A percentile compares a stretch with the other conserved stretches of the same genome.
Conservation (phyloP, 2,888 invertebrate genomes). For the Pandemis heparana region DNA sequence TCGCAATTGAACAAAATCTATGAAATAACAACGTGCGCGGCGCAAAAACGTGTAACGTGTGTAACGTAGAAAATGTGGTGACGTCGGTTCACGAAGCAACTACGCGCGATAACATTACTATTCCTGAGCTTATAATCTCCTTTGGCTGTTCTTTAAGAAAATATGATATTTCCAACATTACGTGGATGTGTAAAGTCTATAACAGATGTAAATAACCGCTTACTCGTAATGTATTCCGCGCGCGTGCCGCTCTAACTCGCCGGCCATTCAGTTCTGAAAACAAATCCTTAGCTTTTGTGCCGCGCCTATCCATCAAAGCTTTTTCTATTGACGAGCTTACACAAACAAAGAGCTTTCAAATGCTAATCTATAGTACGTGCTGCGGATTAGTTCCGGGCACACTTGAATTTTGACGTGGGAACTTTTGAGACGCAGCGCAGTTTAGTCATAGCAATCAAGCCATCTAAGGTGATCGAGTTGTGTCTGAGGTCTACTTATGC, state of each 20-base stretch:
- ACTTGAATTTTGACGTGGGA: slow-evolving; percentile 68
- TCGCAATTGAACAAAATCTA: too few relatives aligned
- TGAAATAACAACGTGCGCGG: too few relatives aligned
- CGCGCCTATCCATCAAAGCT: slow-evolving; percentile 75
- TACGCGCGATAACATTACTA: too few relatives aligned
- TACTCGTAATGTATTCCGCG: slow-evolving; percentile 74
- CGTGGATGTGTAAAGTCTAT: slow-evolving; percentile 40
- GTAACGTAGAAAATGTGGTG: too few relatives aligned
- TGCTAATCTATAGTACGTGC: slow-evolving; percentile 82
- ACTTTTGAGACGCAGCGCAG: slow-evolving; percentile 53
- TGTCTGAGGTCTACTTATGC: background rate
- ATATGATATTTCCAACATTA: slow-evolving; percentile 16
- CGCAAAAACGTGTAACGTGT: too few relatives aligned
- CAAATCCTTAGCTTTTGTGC: slow-evolving; percentile 78
- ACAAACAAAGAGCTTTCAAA: slow-evolving; percentile 83
- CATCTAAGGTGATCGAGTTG: slow-evolving; percentile 17
- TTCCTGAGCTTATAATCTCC: too few relatives aligned
- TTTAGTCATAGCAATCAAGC: slow-evolving; percentile 4
- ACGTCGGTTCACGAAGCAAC: too few relatives aligned
- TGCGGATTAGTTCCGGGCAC: slow-evolving; percentile 74
- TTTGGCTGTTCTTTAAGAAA: background rate
- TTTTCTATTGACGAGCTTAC: slow-evolving; percentile 82
- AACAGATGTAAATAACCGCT: slow-evolving; percentile 56
- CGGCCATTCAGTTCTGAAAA: slow-evolving; percentile 80
- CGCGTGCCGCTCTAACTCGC: slow-evolving; percentile 75